A percentile compares a stretch with the other conserved stretches of the same genome.
Conservation (phyloP, 2,113 vertebrate genomes). For the Cyanistes caeruleus region DNA sequence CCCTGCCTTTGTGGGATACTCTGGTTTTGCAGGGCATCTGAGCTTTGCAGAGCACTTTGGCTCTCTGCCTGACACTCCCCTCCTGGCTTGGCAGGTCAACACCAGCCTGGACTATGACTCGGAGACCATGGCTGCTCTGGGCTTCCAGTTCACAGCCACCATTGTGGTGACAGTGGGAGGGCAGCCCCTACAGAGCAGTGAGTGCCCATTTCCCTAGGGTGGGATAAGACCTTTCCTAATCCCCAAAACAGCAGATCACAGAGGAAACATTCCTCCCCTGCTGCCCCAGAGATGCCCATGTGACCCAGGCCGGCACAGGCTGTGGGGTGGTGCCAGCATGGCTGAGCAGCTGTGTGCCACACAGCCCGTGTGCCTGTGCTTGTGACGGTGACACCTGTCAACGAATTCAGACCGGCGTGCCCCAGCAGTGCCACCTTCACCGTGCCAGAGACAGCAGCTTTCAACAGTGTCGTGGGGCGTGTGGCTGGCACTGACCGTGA, state of each 20-base stretch:
- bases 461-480: conserved; percentile 37
- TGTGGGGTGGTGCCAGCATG: fast-evolving
- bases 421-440: conserved; percentile 1
- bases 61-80: not conserved
- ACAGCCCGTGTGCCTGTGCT: conserved; percentile 76
- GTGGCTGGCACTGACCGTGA: conserved; percentile 70
- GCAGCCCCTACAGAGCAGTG: conserved; percentile 66
- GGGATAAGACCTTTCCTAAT: not conserved
- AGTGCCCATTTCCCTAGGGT: not conserved
- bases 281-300: not conserved
- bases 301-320: fast-evolving
- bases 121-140: not conserved
- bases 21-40: not conserved
- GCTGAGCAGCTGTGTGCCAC: not conserved
- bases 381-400: conserved; percentile 73
- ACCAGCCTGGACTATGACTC: conserved; percentile 65
- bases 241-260: not conserved
- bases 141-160: conserved; percentile 64
- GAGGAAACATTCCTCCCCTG: not conserved
- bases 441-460: conserved; percentile 62
- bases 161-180: conserved; percentile 67
- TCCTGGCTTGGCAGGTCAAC: conserved; percentile 47
- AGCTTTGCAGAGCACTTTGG: not conserved
- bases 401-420: conserved; percentile 73
- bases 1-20: not conserved